Conservation (phyloP, 2,888 invertebrate genomes). For the Phasia obesa region DNA sequence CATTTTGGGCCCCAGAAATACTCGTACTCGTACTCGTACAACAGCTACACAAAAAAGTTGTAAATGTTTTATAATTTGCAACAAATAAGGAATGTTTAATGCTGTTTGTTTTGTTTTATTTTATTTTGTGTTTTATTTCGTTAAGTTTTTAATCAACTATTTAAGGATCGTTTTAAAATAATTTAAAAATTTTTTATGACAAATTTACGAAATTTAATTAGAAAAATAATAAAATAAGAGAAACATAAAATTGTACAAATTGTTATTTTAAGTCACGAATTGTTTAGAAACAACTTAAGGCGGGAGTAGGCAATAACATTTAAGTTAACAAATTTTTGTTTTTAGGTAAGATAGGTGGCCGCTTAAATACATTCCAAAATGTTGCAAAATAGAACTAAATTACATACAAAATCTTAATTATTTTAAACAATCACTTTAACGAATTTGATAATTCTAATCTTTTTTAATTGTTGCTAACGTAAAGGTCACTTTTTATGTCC, state of each 20-base stretch:
- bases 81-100: constrained; percentile 68
- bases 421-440: no score
- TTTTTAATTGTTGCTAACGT: no score
- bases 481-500: no score
- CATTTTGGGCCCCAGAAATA: constrained; percentile 53
- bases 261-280: not conserved
- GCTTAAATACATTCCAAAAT: no score
- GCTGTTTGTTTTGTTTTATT: constrained; percentile 45
- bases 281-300: not conserved
- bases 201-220: constrained; percentile 68
- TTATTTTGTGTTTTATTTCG: constrained; percentile 33
- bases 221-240: constrained; percentile 30
- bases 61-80: constrained; percentile 67
- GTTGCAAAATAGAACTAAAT: no score
- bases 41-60: constrained; percentile 46
- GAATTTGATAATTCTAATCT: no score
- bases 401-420: no score
- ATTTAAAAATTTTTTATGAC: constrained; percentile 62
- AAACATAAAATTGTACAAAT: constrained; percentile 14
- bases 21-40: constrained; percentile 31
- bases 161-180: constrained; percentile 58
- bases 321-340: no score
- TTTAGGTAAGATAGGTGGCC: no score
- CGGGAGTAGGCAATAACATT: not conserved
- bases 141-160: constrained; percentile 42